phyloP scores from a whole-genome alignment of 2,888 invertebrate species.

The Pachymerium ferrugineum region DNA sequence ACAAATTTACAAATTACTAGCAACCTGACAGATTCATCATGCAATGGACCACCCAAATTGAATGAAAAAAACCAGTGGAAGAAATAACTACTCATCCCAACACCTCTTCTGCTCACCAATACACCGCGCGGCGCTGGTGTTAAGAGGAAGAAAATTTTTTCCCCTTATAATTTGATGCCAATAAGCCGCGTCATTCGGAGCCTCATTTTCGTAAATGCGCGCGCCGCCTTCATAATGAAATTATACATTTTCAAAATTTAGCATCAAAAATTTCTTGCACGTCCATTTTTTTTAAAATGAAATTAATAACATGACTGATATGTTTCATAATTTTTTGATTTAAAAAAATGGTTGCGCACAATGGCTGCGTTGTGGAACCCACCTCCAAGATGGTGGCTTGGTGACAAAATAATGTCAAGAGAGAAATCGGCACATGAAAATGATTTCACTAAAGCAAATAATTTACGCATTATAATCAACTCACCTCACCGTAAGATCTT shows the following conservation, averaged over 20 bases:
- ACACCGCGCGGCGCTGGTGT: not conserved
- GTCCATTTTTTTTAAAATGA: too few relatives aligned
- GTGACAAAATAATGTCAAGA: not conserved
- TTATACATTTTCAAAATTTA: too few relatives aligned
- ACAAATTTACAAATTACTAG: not conserved
- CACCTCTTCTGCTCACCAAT: conserved; percentile 3
- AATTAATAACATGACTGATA: not conserved
- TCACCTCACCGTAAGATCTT: not conserved
- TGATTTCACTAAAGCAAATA: not conserved
- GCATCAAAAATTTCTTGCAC: too few relatives aligned
- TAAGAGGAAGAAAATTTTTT: not conserved
- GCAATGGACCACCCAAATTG: not conserved
- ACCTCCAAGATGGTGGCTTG: not conserved
- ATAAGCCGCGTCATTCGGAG: conserved; percentile 11
- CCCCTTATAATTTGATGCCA: not conserved
- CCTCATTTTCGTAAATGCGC: not conserved
- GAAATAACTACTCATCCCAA: conserved; percentile 5
- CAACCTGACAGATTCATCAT: not conserved
- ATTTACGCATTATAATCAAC: not conserved
- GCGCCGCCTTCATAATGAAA: too few relatives aligned
- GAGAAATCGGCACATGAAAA: not conserved
- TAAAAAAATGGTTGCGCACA: conserved; percentile 7
- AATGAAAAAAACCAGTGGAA: conserved; percentile 7
- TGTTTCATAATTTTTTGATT: too few relatives aligned
- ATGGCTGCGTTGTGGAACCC: conserved; percentile 18